Evolutionary conservation across 2,797 vertebrate genomes (phyloP).

Genomic region (Ctenopoma kingsleyae): DNA sequence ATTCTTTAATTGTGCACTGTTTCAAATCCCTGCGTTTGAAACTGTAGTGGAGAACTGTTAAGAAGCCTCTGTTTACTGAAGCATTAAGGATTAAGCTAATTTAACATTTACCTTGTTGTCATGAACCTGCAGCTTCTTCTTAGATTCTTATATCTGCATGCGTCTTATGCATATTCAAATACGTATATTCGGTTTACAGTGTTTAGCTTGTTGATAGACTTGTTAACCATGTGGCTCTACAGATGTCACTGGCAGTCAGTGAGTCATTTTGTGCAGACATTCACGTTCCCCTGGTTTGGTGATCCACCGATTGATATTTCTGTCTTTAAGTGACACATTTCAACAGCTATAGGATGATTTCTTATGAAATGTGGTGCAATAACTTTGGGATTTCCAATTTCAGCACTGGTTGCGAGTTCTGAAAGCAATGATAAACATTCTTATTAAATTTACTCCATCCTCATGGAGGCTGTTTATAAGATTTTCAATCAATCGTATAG

Average conservation of each 20-base stretch:
- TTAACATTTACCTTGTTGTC: constrained; percentile 10
- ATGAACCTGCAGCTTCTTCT: constrained; percentile 9
- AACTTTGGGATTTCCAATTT: too few species aligned
- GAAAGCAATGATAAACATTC: constrained; percentile 11
- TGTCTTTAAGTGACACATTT: not conserved
- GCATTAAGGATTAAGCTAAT: constrained; percentile 21
- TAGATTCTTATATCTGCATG: not conserved
- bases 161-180: not conserved
- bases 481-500: constrained; percentile 20
- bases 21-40: constrained; percentile 7
- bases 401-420: not conserved
- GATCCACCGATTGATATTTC: too few species aligned
- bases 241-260: too few species aligned
- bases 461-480: constrained; percentile 12
- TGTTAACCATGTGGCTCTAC: too few species aligned
- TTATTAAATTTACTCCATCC: constrained; percentile 18
- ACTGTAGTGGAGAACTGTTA: not conserved
- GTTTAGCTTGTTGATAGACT: too few species aligned
- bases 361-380: not conserved
- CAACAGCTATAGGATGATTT: not conserved
- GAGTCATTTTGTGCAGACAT: too few species aligned
- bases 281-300: too few species aligned
- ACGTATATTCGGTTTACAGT: too few species aligned
- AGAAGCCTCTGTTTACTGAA: constrained; percentile 2
- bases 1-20: constrained; percentile 2